These are phyloP conservation scores for Ormyrus nitidulus DNA, from an alignment of 2,888 invertebrate species.

Conservation along the genomic window DNA sequence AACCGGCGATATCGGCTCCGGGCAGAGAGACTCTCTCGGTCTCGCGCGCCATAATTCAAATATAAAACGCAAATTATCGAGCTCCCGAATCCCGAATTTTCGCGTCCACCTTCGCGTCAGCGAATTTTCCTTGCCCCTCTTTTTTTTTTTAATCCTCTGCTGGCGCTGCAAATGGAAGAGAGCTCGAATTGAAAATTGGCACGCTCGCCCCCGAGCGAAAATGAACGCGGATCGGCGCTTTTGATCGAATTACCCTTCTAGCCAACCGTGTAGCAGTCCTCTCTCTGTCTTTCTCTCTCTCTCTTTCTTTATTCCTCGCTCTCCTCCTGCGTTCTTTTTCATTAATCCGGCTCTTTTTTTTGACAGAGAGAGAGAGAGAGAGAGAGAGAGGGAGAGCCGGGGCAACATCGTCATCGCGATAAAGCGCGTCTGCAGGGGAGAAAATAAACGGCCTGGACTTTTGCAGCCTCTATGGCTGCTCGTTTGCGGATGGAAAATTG, in stretches of 20 bases:
- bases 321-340: not conserved
- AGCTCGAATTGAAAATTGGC: slow-evolving; percentile 44
- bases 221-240: slow-evolving; percentile 17
- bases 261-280: slow-evolving; percentile 48
- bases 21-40: no score
- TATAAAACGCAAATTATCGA: slow-evolving; percentile 22
- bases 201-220: not conserved
- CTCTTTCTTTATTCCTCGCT: not conserved
- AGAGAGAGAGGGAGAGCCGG: no score
- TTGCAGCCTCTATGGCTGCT: not conserved
- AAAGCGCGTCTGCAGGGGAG: not conserved
- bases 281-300: slow-evolving; percentile 34
- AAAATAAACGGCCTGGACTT: slow-evolving; percentile 18
- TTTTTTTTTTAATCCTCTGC: slow-evolving; percentile 15
- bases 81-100: not conserved
- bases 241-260: slow-evolving; percentile 40
- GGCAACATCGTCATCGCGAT: slow-evolving; percentile 20
- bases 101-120: slow-evolving; percentile 8
- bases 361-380: no score
- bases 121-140: slow-evolving; percentile 13
- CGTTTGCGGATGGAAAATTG: not conserved
- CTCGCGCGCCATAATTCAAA: slow-evolving; percentile 11
- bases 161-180: not conserved
- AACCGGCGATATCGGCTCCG: no score
- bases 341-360: not conserved